Evolutionary conservation across 2,113 vertebrate genomes (phyloP).

Genomic region (Channa argus): DNA sequence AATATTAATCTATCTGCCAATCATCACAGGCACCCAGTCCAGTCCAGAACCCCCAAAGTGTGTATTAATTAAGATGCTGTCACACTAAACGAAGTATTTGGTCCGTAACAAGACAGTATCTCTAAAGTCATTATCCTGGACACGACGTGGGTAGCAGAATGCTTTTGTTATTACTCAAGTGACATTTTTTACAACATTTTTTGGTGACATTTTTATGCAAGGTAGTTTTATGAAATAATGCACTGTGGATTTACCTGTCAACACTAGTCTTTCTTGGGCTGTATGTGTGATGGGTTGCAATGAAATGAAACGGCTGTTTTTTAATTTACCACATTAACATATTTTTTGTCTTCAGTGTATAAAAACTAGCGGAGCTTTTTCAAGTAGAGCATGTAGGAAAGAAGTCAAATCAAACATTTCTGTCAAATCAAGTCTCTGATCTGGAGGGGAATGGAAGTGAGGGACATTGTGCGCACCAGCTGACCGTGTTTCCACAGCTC

Average conservation of each 20-base stretch:
- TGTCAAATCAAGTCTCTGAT: conserved; percentile 26
- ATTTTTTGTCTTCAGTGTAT: neutral
- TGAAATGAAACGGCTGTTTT: conserved; percentile 5
- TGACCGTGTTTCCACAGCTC: conserved; percentile 55
- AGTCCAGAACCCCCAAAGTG: conserved; percentile 71
- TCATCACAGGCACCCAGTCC: conserved; percentile 74
- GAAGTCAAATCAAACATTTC: conserved; percentile 10
- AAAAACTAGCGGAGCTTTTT: neutral
- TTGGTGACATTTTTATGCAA: conserved; percentile 47
- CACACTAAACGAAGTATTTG: conserved; percentile 78
- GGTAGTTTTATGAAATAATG: conserved; percentile 42
- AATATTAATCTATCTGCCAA: conserved; percentile 87
- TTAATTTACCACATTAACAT: conserved; percentile 10
- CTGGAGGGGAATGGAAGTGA: conserved; percentile 32
- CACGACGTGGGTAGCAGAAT: conserved; percentile 46
- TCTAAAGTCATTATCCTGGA: conserved; percentile 82
- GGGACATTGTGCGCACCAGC: conserved; percentile 39
- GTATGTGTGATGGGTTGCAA: neutral
- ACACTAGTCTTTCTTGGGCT: conserved; percentile 13
- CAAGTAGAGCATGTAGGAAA: neutral
- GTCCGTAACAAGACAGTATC: conserved; percentile 81
- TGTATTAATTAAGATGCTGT: conserved; percentile 84
- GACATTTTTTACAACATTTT: conserved; percentile 67
- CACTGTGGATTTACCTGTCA: conserved; percentile 44
- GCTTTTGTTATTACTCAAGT: conserved; percentile 73